These are phyloP conservation scores for Pteropus rufus DNA, from an alignment of 2,797 vertebrate species.

Conservation along the genomic window DNA sequence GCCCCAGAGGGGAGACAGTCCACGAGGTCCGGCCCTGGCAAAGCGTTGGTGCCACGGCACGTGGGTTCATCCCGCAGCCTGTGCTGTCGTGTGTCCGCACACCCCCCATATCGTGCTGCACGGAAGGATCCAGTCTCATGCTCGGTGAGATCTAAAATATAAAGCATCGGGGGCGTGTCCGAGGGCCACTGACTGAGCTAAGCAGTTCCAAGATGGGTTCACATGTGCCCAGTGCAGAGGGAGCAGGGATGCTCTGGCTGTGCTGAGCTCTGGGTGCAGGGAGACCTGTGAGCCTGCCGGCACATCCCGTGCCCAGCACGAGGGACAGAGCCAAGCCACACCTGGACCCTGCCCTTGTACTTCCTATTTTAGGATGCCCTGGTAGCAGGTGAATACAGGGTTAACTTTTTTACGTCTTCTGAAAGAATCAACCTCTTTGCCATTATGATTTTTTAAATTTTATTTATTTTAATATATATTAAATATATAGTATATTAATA, in stretches of 20 bases:
- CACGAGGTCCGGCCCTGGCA: background rate
- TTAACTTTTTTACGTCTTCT: background rate
- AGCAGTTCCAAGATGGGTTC: too few relatives aligned
- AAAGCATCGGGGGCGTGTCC: background rate
- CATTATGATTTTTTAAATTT: background rate
- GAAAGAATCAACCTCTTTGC: background rate
- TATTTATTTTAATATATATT: background rate
- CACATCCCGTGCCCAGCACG: accelerated
- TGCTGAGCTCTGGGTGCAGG: background rate
- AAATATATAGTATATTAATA: too few relatives aligned
- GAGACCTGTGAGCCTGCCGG: background rate
- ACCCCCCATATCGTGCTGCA: accelerated
- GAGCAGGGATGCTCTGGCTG: background rate
- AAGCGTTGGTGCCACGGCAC: accelerated
- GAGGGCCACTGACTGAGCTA: too few relatives aligned
- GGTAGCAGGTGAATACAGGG: background rate
- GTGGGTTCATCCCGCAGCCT: background rate
- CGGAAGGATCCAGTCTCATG: accelerated
- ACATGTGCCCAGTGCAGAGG: too few relatives aligned
- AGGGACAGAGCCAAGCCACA: background rate
- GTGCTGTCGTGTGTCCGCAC: background rate
- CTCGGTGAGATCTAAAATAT: background rate
- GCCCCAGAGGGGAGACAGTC: background rate
- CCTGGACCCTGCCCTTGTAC: background rate
- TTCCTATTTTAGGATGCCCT: background rate